Conservation (phyloP, 2,888 invertebrate species). For the Dicyrtoma fusca region DNA sequence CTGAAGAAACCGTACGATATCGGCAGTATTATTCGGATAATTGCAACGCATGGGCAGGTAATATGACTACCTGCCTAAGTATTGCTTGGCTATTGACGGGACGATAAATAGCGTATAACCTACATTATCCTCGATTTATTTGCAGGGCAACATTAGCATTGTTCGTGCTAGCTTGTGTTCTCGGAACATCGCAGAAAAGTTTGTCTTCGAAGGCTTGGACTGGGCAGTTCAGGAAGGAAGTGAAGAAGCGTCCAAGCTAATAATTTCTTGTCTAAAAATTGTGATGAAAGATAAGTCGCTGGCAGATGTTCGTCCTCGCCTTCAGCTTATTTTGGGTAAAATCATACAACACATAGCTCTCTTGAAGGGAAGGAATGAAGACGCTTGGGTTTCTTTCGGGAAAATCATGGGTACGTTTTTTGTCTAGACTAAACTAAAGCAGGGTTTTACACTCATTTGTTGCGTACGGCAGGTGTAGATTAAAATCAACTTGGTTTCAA, state of each 20-base stretch:
- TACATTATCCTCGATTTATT: background rate
- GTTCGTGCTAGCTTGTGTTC: slow-evolving; percentile 30
- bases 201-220: slow-evolving; percentile 50
- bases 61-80: too few species aligned
- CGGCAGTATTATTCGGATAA: slow-evolving; percentile 27
- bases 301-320: slow-evolving; percentile 38
- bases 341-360: slow-evolving; percentile 47
- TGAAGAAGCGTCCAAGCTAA: slow-evolving; percentile 45
- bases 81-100: too few species aligned
- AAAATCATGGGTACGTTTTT: slow-evolving; percentile 46
- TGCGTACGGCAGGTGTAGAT: background rate
- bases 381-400: slow-evolving; percentile 50
- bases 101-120: background rate
- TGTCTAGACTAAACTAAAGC: too few species aligned
- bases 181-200: slow-evolving; percentile 41
- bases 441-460: background rate
- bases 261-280: slow-evolving; percentile 38
- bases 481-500: too few species aligned
- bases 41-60: slow-evolving; percentile 25
- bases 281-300: slow-evolving; percentile 40
- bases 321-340: slow-evolving; percentile 43
- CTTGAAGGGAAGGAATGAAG: slow-evolving; percentile 41
- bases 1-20: slow-evolving; percentile 24
- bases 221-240: slow-evolving; percentile 49
- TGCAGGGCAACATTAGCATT: slow-evolving; percentile 24